phyloP scores from a whole-genome alignment of 1,140 invertebrate species.

The Caenorhabditis brenneri region DNA sequence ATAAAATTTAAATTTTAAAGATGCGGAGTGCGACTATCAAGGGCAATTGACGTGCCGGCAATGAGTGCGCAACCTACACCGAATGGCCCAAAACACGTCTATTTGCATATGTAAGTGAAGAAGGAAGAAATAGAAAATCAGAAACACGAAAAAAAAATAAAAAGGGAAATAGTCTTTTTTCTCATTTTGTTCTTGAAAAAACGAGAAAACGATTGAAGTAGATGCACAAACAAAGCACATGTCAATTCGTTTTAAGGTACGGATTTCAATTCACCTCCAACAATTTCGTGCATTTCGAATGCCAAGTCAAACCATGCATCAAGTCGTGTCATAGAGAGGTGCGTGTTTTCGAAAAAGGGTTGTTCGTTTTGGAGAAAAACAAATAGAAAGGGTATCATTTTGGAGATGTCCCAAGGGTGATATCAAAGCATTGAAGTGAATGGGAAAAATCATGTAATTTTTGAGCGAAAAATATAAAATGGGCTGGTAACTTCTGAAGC shows the following conservation, averaged over 20 bases:
- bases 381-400: neutral
- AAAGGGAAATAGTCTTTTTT: neutral
- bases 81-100: slow-evolving; percentile 57
- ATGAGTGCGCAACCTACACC: slow-evolving; percentile 44
- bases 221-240: neutral
- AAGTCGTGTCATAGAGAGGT: slow-evolving; percentile 52
- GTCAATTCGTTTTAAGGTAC: slow-evolving; percentile 27
- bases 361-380: neutral
- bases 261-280: slow-evolving; percentile 45
- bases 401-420: slow-evolving; percentile 3
- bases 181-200: no score
- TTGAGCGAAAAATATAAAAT: no score
- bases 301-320: slow-evolving; percentile 56
- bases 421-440: neutral
- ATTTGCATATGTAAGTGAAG: slow-evolving; percentile 54
- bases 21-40: slow-evolving; percentile 51
- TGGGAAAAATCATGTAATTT: no score
- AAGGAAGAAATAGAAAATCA: slow-evolving; percentile 5
- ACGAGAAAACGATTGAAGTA: no score
- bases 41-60: slow-evolving; percentile 55
- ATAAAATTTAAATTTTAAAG: slow-evolving; percentile 39
- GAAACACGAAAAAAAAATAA: neutral
- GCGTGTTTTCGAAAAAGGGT: neutral
- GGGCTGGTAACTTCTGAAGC: no score
- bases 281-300: slow-evolving; percentile 45